Evolutionary conservation across 2,797 vertebrate genomes (phyloP), one percentile per base, ranked within the genome.

Genomic region (Poecile montanus): DNA sequence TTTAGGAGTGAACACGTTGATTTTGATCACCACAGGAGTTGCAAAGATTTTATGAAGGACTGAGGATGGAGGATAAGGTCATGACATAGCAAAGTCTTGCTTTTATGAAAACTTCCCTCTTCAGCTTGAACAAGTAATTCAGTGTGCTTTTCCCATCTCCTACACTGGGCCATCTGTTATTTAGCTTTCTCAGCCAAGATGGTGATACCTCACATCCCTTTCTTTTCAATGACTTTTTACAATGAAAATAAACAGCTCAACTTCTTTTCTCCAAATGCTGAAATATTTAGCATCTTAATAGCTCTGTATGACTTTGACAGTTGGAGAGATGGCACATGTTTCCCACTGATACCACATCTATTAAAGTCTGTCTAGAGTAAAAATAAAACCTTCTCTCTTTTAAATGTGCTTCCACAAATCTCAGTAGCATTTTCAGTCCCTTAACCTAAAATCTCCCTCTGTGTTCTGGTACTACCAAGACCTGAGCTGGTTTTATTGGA

Each of bases 211-310:
- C 57, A 53, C 9, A 26, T 22, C 66, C 12, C 27, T 85, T 86
- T 79, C 32, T 38, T 89, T 76, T 34, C 11, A 63, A 27, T 54
- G 29, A 47, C 77, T 77, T 73, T 77, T 91, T 60, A 57, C 23
- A 53, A 83, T 80, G 70, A 88, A 91, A 83, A 82, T 82, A 92
- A 89, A 71, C 40, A 87, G 44, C 53, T 26, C 22, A 51, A 56
- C 9, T 60, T 77, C 11, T 90, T 91, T 89, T 88, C 21, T 84
- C 38, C 66, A 75, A 84, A 78, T 82, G 38, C 18, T 82, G 51
- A 92, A 83, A 73, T 82, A 92, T 85, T 92, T 84, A 85, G 40
- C 29, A 40, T 79, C 67, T 85, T 85, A 73, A 92, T 73, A 62
- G 56, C 54, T 73, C 66, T 91, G 25, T 56, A 18, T 89, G 89